Percentiles rank a stretch among this genome's conserved stretches.
Conservation (phyloP, 2,888 invertebrate species). For the Agrotis puta region DNA sequence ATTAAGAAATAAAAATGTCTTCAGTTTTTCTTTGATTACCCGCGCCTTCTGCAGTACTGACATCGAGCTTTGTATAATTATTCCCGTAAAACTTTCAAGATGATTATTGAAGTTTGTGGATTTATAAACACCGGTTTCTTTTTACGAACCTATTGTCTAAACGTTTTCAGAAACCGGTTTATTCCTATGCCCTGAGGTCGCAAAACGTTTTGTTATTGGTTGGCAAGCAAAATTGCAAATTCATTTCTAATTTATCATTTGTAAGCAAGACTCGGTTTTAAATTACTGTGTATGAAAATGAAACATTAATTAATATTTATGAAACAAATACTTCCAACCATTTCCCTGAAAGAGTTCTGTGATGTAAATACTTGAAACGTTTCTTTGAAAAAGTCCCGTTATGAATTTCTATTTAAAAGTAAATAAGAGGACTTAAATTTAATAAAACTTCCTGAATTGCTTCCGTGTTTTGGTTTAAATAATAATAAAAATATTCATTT, state of each 20-base stretch:
- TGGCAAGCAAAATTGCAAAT: constrained; percentile 16
- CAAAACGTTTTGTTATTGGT: constrained; percentile 28
- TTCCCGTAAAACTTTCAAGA: constrained; percentile 45
- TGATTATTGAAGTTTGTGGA: constrained; percentile 56
- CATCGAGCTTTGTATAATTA: constrained; percentile 38
- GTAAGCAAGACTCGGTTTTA: background rate
- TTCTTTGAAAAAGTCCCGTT: background rate
- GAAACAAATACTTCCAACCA: background rate
- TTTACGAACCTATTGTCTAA: constrained; percentile 29
- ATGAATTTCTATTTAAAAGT: background rate
- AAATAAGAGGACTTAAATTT: background rate
- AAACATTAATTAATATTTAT: constrained; percentile 7
- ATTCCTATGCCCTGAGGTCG: constrained; percentile 39
- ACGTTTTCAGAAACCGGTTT: constrained; percentile 1
- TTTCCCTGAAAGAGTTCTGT: background rate
- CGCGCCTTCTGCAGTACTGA: constrained; percentile 30
- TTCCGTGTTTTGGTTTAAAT: background rate
- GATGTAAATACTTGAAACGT: background rate
- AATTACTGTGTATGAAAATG: background rate
- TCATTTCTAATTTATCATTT: background rate
- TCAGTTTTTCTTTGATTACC: constrained; percentile 34
- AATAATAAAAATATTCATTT: too few relatives aligned
- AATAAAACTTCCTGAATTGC: background rate
- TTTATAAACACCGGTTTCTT: constrained; percentile 27
- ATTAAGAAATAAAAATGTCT: constrained; percentile 48